Base-by-base conservation (phyloP, 2,797 vertebrate species). In the Acanthis flammea region DNA sequence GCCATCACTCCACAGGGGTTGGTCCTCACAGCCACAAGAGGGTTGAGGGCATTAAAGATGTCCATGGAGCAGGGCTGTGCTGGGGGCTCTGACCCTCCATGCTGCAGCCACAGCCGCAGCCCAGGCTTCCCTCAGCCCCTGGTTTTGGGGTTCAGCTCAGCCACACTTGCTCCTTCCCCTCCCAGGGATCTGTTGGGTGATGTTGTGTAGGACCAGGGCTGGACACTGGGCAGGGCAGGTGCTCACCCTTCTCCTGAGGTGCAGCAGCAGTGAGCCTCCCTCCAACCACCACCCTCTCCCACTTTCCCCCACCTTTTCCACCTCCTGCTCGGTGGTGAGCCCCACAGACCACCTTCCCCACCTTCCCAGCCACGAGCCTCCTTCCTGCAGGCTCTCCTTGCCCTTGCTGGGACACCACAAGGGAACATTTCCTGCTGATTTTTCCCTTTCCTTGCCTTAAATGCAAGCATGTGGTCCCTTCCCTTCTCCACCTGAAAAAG, bases 1-100 rank as follows among this genome's bases (percentile, higher is more conserved):
- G 24, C 35, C 10, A 3, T n/a, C 41, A 10, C 31, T 30, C 48
- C 6, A 0, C 0, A 25, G 35, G 9, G 12, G 2, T 1, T 39
- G 80, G 3, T 18, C 27, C 17, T 25, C 48, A 18, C 3, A 39
- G 41, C 62, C 45, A 9, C 0, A 7, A 31, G 25, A 0, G 0
- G 8, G 2, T 25, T 54, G 11, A 54, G 14, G 35, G 8, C 9
- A 17, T 39, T 79, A n/a, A 61, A 47, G 31, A 1, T 0, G 1
- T 12, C 30, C 30, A 2, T 1, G 22, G 50, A 35, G 70, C 72
- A 62, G 31, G 71, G 25, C 12, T 42, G 5, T 17, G 33, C 25
- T 57, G 41, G 12, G 12, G 12, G 7, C 18, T 45, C 5, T 12
- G 19, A 15, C 12, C 19, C 31, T 51, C 10, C 14, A 7, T 0